Base-by-base conservation (phyloP, 2,113 vertebrate genomes). In the Notiomystis cincta region DNA sequence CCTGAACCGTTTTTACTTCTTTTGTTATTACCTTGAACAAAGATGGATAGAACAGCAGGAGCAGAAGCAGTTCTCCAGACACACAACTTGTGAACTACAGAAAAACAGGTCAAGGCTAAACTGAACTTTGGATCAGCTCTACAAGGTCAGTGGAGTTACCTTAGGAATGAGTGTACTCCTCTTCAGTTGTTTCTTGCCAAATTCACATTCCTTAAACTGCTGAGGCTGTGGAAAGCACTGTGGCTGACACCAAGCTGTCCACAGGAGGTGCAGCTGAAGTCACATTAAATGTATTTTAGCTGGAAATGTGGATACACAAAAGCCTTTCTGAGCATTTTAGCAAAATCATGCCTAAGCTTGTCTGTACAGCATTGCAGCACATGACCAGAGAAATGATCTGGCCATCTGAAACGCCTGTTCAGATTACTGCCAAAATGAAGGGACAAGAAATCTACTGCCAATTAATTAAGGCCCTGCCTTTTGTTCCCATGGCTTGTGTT, bases 101-200 rank as follows among this genome's bases (percentile, higher is more conserved):
- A 91, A 93, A 90, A 90, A 67, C 82, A 83, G 54, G 70, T 93
- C 93, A 96, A 96, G 93, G 82, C 83, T 71, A 70, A 71, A 51
- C 25, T 76, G 75, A 93, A 82, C 80, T 70, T 89, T 37, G 73
- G 47, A 84, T 75, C 50, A 83, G 60, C 56, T 86, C 71, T 56
- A 53, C 0, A 1, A 88, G 80, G 84, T 81, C 90, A 81, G 37
- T 4, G 1, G 51, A 90, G 51, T 67, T 56, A 79, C 70, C 67
- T 85, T 62, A 93, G 61, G 89, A 94, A 89, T 85, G 71, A 92
- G 20, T 11, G 15, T 35, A 42, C 53, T 90, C 67, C 62, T 78
- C 44, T 73, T 71, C 35, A 57, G 54, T 70, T 62, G 51, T 60
- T 91, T 40, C 44, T 88, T 83, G 85, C 72, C 61, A 89, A 94